phyloP scores from a whole-genome alignment of 2,113 vertebrate species.

The Erythrocercus mccallii region DNA sequence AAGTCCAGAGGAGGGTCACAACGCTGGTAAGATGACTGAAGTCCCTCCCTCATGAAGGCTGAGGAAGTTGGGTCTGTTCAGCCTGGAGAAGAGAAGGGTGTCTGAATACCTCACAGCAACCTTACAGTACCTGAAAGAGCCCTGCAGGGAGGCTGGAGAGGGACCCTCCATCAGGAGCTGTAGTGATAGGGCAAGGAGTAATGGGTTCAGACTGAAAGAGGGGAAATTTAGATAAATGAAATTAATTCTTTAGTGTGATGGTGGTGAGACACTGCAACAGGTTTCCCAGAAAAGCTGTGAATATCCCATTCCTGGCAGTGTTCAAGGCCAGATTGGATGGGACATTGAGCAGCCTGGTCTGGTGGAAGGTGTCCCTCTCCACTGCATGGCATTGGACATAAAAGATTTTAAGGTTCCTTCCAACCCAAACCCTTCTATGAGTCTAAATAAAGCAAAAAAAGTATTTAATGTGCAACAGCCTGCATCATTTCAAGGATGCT shows the following conservation, averaged over 20 bases:
- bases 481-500: background rate
- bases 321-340: background rate
- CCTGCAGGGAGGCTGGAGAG: background rate
- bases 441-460: background rate
- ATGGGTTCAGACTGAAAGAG: background rate
- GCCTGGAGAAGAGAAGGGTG: background rate
- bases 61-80: background rate
- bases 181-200: background rate
- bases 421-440: background rate
- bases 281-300: background rate
- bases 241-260: background rate
- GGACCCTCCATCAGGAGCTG: background rate
- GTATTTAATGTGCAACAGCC: background rate
- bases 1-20: background rate
- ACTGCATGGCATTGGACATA: background rate
- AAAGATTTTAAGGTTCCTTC: background rate
- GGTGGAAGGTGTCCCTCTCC: background rate
- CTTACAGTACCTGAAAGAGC: background rate
- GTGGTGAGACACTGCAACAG: background rate
- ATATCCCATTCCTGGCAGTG: background rate
- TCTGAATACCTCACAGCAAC: background rate
- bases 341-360: background rate
- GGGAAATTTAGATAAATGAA: background rate
- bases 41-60: background rate
- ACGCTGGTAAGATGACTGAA: background rate